Evolutionary conservation across 2,113 vertebrate species (phyloP).

Genomic region (Oenanthe melanoleuca): DNA sequence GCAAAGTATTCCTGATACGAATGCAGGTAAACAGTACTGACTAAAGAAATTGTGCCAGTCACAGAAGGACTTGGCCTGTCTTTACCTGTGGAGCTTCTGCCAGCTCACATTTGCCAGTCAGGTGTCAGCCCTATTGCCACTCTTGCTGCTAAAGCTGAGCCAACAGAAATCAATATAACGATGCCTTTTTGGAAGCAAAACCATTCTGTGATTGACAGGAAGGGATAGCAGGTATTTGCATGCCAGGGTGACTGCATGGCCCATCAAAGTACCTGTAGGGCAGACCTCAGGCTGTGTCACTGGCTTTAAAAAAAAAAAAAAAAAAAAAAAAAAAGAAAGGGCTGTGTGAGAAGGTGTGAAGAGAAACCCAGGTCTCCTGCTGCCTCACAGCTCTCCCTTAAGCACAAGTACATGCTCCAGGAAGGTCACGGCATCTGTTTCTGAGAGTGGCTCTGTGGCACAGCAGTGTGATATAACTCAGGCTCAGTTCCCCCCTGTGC

Average conservation of each 20-base stretch:
- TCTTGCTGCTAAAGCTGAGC: background rate
- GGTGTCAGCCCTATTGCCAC: background rate
- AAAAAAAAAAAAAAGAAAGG: background rate
- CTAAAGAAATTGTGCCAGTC: background rate
- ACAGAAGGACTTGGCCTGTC: background rate
- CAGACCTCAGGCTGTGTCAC: background rate
- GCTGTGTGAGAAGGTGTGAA: background rate
- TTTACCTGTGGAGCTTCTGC: background rate
- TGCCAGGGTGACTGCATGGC: background rate
- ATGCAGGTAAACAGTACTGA: background rate
- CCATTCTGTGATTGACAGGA: background rate
- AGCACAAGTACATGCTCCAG: background rate
- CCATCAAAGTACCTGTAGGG: background rate
- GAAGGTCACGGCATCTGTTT: background rate
- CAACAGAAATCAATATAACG: background rate
- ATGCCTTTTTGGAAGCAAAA: conserved; percentile 9
- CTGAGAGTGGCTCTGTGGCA: background rate
- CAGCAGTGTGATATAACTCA: background rate
- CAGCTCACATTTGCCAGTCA: conserved; percentile 15
- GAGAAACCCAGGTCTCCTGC: background rate
- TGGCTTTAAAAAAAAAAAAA: background rate
- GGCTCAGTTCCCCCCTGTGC: background rate
- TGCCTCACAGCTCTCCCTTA: background rate
- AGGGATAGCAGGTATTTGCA: background rate
- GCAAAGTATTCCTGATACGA: background rate